Evolutionary conservation across 2,888 invertebrate species (phyloP).

Genomic region (Pammene fasciana): DNA sequence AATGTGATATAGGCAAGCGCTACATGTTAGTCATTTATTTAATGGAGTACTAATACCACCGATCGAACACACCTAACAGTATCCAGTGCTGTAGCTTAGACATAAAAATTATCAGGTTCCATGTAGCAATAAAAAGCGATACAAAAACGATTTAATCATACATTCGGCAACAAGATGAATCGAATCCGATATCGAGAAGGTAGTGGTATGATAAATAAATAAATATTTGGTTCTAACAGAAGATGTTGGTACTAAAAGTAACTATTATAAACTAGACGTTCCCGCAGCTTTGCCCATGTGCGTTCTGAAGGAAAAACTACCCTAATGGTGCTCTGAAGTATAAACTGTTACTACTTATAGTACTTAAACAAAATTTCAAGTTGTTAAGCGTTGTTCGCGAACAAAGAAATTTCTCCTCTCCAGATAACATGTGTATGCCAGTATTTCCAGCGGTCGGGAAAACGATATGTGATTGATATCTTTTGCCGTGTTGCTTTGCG

Average conservation of each 20-base stretch:
- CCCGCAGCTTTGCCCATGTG: no score
- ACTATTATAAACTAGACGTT: no score
- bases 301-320: no score
- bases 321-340: no score
- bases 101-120: constrained; percentile 32
- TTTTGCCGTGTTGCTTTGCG: no score
- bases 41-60: constrained; percentile 15
- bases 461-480: no score
- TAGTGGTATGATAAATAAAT: constrained; percentile 42
- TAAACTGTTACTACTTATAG: no score
- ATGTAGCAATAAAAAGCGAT: constrained; percentile 44
- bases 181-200: constrained; percentile 49
- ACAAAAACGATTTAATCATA: constrained; percentile 72
- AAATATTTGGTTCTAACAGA: background rate
- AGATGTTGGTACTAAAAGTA: background rate
- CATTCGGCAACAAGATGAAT: constrained; percentile 49
- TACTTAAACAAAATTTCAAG: no score
- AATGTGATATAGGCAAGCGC: background rate
- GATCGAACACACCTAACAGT: constrained; percentile 32
- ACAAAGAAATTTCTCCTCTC: no score
- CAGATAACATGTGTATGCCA: no score
- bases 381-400: no score
- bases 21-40: constrained; percentile 34
- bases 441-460: no score
- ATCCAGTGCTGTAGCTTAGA: constrained; percentile 24